Percentiles rank a stretch among this genome's conserved stretches.
phyloP scores from a whole-genome alignment of 2,888 invertebrate genomes.

The Phalangium opilio region DNA sequence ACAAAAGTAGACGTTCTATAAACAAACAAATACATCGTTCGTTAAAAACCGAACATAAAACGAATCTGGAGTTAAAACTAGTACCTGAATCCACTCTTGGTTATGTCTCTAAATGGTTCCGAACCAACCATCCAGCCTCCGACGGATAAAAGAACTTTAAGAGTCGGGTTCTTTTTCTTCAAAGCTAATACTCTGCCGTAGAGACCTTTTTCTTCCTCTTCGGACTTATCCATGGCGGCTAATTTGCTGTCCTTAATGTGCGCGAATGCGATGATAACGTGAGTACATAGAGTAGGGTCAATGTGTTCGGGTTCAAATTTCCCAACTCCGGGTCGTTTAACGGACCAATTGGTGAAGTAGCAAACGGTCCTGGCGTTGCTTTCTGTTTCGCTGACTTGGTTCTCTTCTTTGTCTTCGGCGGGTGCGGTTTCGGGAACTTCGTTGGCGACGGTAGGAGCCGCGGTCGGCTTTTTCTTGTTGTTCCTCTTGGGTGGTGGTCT shows the following conservation, averaged over 20 bases:
- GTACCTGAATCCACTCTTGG: constrained; percentile 40
- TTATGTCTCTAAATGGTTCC: constrained; percentile 69
- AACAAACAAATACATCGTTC: neutral
- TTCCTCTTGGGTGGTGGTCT: constrained; percentile 38
- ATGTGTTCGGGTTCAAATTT: constrained; percentile 79
- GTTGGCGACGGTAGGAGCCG: constrained; percentile 59
- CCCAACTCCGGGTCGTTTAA: constrained; percentile 72
- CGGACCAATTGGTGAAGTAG: constrained; percentile 92
- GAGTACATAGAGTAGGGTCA: constrained; percentile 76
- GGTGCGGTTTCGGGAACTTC: constrained; percentile 37
- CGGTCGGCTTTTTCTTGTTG: constrained; percentile 38
- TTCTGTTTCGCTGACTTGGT: neutral
- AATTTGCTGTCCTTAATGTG: constrained; percentile 71
- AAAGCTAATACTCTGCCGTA: constrained; percentile 70
- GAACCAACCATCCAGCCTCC: constrained; percentile 96
- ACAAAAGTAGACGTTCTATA: constrained; percentile 92
- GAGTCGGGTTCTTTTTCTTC: constrained; percentile 69
- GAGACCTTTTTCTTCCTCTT: constrained; percentile 38
- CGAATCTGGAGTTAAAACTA: neutral
- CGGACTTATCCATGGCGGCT: constrained; percentile 53
- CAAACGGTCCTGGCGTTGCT: constrained; percentile 75
- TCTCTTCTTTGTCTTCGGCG: constrained; percentile 2
- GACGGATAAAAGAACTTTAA: constrained; percentile 50
- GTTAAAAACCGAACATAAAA: neutral
- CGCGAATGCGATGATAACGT: constrained; percentile 87